Base-by-base conservation (phyloP, 2,797 vertebrate genomes). In the Thripadectes ignobilis region DNA sequence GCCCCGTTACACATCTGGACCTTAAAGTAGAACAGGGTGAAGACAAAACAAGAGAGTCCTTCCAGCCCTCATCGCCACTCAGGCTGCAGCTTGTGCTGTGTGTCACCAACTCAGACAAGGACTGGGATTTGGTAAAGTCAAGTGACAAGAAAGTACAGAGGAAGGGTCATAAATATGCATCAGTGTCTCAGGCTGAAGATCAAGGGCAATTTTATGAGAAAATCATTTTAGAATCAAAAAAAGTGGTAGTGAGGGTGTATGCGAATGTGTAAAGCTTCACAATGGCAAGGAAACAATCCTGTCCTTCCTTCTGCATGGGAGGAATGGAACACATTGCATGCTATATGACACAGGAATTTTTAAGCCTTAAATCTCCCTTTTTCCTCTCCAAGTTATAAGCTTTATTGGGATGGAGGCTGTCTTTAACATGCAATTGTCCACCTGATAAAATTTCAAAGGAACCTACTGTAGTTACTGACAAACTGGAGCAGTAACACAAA, bases 161-260 rank as follows among this genome's bases (percentile, higher is more conserved):
- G 30, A 96, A 46, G 32, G 20, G 32, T 93, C 92, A 95, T 96
- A 95, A 95, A 93, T 91, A 94, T 93, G 67, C 80, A 92, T 90
- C 83, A 93, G 36, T 58, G 20, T 93, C 80, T 94, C 77, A 79
- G 66, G 59, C 52, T 90, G 51, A 41, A 86, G 85, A 96, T 94
- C 94, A 95, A 96, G 95, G 96, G 74, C 93, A 96, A 94, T 94
- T 94, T 92, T 81, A 81, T 86, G 63, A 91, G 85, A 94, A 94
- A 95, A 92, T 79, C 4, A 82, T 87, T 92, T 93, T 84, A 88
- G 69, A 85, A 62, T 80, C 4, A 62, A 89, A 86, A 83, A 85
- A 86, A 52, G 41, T 21, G 19, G 51, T 32, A 4, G 29, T n/a
- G 27, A 94, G 41, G 30, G 26, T 66, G 43, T 48, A 63, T 21